A percentile compares a stretch with the other conserved stretches of the same genome.
These are phyloP conservation scores for Planococcus citri DNA, from an alignment of 1,140 invertebrate genomes.

Conservation along the genomic window DNA sequence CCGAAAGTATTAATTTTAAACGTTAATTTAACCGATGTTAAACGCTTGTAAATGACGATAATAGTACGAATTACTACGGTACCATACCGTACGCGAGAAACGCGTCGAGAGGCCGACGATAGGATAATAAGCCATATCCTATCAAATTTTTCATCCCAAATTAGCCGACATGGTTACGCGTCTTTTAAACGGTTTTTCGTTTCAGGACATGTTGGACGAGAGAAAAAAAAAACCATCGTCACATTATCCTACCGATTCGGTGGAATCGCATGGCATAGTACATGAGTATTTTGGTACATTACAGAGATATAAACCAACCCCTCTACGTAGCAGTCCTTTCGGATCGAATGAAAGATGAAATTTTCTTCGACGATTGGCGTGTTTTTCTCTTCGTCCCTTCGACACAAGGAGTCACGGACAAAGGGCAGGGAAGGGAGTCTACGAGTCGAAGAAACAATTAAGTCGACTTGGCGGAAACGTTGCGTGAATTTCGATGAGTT, in stretches of 20 bases:
- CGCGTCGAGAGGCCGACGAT: background rate
- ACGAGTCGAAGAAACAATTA: background rate
- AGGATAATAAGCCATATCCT: slow-evolving; percentile 6
- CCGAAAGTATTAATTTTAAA: slow-evolving; percentile 18
- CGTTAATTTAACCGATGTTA: slow-evolving; percentile 12
- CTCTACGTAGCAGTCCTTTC: too few relatives aligned
- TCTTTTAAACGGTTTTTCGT: slow-evolving; percentile 16
- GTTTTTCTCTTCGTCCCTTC: too few relatives aligned
- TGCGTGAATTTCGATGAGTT: background rate
- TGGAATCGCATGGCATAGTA: too few relatives aligned
- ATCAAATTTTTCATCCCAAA: slow-evolving; percentile 13
- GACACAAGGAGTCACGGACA: too few relatives aligned
- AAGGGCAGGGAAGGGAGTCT: background rate
- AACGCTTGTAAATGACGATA: slow-evolving; percentile 12
- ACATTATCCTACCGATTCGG: background rate
- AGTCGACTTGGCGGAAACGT: background rate
- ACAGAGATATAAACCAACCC: too few relatives aligned
- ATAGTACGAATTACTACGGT: slow-evolving; percentile 15
- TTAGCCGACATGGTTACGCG: slow-evolving; percentile 1
- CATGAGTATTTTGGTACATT: too few relatives aligned
- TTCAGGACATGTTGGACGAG: background rate
- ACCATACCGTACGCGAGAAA: background rate
- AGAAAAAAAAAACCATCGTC: background rate
- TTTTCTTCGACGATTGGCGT: too few relatives aligned
- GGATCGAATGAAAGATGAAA: too few relatives aligned